Percentiles rank a stretch among this genome's conserved stretches.
phyloP scores from a whole-genome alignment of 2,113 vertebrate genomes.

The Muntiacus muntjak region DNA sequence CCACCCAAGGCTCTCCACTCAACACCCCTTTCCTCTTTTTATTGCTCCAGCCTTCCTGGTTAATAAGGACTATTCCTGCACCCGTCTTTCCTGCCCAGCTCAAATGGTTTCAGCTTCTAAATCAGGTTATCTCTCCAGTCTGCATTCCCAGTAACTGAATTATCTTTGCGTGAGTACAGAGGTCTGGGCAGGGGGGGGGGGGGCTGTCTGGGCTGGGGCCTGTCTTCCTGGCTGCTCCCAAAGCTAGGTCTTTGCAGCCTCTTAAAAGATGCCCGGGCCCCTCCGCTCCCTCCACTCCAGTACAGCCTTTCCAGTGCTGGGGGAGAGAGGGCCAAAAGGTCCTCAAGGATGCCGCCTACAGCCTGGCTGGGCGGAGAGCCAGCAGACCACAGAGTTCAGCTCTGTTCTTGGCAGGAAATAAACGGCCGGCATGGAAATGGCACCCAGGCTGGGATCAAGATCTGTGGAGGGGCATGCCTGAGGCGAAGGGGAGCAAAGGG shows the following conservation, averaged over 20 bases:
- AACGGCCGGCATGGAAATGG: constrained; percentile 33
- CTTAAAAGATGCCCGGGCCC: background rate
- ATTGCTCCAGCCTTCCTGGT: background rate
- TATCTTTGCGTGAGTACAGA: constrained; percentile 56
- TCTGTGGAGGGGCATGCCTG: constrained; percentile 4
- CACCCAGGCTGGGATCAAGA: constrained; percentile 42
- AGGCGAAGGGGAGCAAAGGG: background rate
- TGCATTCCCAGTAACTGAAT: constrained; percentile 62
- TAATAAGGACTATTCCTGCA: background rate
- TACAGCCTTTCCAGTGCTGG: background rate
- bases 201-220: constrained; percentile 17
- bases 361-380: constrained; percentile 33
- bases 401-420: constrained; percentile 66
- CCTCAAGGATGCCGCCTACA: constrained; percentile 3
- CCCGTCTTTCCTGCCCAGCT: background rate
- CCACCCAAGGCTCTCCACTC: background rate
- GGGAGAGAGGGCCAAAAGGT: background rate
- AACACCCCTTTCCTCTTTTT: background rate
- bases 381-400: constrained; percentile 37
- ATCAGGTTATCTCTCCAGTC: constrained; percentile 53
- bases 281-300: background rate
- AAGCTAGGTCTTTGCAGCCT: background rate
- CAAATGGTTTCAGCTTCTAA: constrained; percentile 42
- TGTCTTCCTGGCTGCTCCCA: constrained; percentile 33
- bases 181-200: background rate